phyloP scores from a whole-genome alignment of 2,797 vertebrate genomes.

The Aeoliscus strigatus region DNA sequence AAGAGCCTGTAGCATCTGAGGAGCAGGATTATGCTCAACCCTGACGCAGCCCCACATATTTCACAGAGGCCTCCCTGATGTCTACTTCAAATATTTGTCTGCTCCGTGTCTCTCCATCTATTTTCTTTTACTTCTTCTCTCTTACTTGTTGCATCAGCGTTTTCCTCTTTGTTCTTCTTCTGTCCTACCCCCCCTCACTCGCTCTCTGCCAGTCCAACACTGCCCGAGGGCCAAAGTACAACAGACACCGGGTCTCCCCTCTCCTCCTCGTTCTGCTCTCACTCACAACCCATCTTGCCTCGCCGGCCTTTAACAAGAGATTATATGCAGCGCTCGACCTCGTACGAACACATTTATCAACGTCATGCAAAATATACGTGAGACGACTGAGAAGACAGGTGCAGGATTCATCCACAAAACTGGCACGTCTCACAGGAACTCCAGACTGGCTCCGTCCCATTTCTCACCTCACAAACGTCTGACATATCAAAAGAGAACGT shows the following conservation, averaged over 20 bases:
- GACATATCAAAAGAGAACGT: slow-evolving; percentile 48
- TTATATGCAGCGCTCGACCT: slow-evolving; percentile 34
- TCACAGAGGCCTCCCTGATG: slow-evolving; percentile 18
- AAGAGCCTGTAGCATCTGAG: slow-evolving; percentile 41
- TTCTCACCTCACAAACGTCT: slow-evolving; percentile 26
- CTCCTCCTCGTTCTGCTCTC: slow-evolving; percentile 53
- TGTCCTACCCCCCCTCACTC: background rate
- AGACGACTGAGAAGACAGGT: slow-evolving; percentile 54
- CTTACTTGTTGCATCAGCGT: slow-evolving; percentile 24
- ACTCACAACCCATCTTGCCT: slow-evolving; percentile 30
- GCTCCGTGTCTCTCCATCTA: slow-evolving; percentile 15
- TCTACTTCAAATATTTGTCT: slow-evolving; percentile 21
- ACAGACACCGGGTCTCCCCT: slow-evolving; percentile 54
- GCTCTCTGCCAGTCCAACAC: slow-evolving; percentile 24
- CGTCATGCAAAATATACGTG: slow-evolving; percentile 41
- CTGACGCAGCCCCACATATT: slow-evolving; percentile 22
- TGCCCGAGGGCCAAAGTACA: slow-evolving; percentile 49
- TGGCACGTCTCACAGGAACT: slow-evolving; percentile 2
- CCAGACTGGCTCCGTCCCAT: slow-evolving; percentile 19
- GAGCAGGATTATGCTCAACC: slow-evolving; percentile 33
- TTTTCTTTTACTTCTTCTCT: slow-evolving; percentile 27
- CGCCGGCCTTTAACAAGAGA: slow-evolving; percentile 39
- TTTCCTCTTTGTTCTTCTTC: slow-evolving; percentile 26
- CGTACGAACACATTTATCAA: slow-evolving; percentile 56
- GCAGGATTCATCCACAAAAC: slow-evolving; percentile 23